A percentile compares a stretch with the other conserved stretches of the same genome.
Conservation (phyloP, 2,797 vertebrate genomes). For the Erpetoichthys calabaricus region DNA sequence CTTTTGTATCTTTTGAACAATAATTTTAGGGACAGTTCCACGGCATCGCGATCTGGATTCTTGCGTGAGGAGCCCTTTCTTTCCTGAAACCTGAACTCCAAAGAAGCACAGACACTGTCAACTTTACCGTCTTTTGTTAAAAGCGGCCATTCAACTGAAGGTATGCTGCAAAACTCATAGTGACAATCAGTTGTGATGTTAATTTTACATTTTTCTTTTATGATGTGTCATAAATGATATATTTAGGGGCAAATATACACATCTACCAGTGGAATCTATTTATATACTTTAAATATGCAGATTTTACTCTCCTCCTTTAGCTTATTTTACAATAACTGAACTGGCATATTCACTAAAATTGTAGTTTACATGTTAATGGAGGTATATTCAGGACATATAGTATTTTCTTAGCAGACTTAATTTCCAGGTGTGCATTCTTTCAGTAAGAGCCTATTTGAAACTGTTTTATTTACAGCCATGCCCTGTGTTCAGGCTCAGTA, state of each 20-base stretch:
- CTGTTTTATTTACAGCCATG: conserved; percentile 71
- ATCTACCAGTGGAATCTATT: too few species aligned
- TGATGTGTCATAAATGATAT: too few species aligned
- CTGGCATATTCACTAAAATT: too few species aligned
- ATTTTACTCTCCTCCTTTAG: too few species aligned
- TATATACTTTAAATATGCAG: too few species aligned
- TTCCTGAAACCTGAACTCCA: conserved; percentile 40
- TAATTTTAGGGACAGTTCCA: too few species aligned
- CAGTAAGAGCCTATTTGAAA: conserved; percentile 45
- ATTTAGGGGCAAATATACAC: too few species aligned
- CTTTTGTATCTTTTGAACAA: too few species aligned
- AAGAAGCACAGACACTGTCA: conserved; percentile 56
- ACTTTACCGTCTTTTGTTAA: conserved; percentile 67
- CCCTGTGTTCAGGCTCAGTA: conserved; percentile 96
- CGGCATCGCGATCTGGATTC: conserved; percentile 20
- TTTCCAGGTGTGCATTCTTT: conserved; percentile 16
- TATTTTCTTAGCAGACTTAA: neutral
- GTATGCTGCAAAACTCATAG: conserved; percentile 36
- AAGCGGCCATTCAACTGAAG: conserved; percentile 70
- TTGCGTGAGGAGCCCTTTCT: conserved; percentile 34
- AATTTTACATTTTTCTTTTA: conserved; percentile 14
- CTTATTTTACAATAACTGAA: too few species aligned
- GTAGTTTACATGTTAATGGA: too few species aligned
- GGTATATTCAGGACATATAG: too few species aligned
- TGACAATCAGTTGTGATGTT: conserved; percentile 6